phyloP scores from a whole-genome alignment of 92 coral and sea anemone genomes.

The Isaurus tuberculatus region DNA sequence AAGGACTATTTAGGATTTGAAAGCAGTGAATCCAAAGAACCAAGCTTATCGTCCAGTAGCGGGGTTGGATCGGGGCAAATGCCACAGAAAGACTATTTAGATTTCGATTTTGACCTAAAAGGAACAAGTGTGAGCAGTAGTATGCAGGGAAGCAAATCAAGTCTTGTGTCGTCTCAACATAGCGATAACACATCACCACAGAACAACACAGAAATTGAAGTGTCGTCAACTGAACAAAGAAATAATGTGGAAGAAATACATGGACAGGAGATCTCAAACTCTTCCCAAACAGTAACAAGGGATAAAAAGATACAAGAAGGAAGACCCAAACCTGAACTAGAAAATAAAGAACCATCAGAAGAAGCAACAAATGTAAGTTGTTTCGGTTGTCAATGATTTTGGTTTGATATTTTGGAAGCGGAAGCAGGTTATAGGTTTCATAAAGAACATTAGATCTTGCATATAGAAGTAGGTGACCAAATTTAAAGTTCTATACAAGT shows the following conservation, averaged over 20 bases:
- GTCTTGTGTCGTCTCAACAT: conserved; percentile 67
- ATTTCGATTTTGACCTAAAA: conserved; percentile 56
- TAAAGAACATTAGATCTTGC: too few relatives aligned
- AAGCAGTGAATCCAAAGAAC: conserved; percentile 69
- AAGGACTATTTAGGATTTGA: conserved; percentile 39
- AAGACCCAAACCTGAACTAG: background rate
- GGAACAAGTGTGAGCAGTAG: conserved; percentile 70
- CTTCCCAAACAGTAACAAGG: background rate
- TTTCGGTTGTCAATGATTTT: too few relatives aligned
- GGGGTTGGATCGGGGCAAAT: conserved; percentile 74
- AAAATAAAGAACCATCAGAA: background rate
- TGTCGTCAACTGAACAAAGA: background rate
- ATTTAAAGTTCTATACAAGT: too few relatives aligned
- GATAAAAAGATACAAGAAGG: conserved; percentile 9
- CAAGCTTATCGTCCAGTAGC: conserved; percentile 71
- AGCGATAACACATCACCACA: conserved; percentile 26
- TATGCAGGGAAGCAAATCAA: conserved; percentile 75
- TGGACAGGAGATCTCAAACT: background rate
- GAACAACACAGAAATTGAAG: background rate
- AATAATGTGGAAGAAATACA: background rate
- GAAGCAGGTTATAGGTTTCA: too few relatives aligned
- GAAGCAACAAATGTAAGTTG: conserved; percentile 14
- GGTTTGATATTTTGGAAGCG: too few relatives aligned
- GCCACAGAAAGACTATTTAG: conserved; percentile 73
- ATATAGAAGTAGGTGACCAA: too few relatives aligned